Evolutionary conservation across 2,888 invertebrate genomes (phyloP), one percentile per base, ranked within the genome.

Genomic region (Drosophila colorata): DNA sequence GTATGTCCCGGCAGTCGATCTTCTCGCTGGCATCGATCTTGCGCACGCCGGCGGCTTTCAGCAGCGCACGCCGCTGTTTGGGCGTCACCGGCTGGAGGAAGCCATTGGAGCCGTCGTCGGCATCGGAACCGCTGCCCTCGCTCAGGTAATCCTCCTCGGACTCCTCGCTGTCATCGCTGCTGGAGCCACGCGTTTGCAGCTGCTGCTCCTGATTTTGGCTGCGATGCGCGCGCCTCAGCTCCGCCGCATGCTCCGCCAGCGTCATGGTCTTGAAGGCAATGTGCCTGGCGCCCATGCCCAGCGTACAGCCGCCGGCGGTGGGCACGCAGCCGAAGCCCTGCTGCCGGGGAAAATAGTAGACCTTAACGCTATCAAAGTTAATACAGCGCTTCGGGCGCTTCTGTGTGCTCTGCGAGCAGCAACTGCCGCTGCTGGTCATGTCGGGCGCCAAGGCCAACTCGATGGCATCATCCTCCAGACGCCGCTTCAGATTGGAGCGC

Each of bases 1-100:
- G 94, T 81, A 99, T 98, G 78, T 97, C 96, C 58, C 97, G 94
- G 91, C 99, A 99, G 90, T 98, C 98, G 90, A 98, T 97, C 92
- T 98, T 98, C 93, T 99, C 99, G 66, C 95, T 93, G 4, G 96
- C 95, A 92, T 99, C 99, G 87, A 99, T 98, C 93, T 98, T 97
- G 53, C 97, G 94, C 0, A 99, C 96, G 0, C 99, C 99, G 7
- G 98, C 96, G n/a, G 97, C 96, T 57, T 98, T 94, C 16, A 99
- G 93, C 55, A 99, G 93, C 3, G 96, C 96, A 65, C 98, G 93
- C 66, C 99, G 94, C 92, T 98, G 98, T 87, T 98, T 94, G 3
- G 98, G 97, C 8, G 98, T 96, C 59, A 99, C 97, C 8, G 99
- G 98, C 92, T 98, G 96, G 52, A 98, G 93, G 90, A 98, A 98